Base-by-base conservation (phyloP, 2,888 invertebrate species). In the Peribatodes rhomboidaria region DNA sequence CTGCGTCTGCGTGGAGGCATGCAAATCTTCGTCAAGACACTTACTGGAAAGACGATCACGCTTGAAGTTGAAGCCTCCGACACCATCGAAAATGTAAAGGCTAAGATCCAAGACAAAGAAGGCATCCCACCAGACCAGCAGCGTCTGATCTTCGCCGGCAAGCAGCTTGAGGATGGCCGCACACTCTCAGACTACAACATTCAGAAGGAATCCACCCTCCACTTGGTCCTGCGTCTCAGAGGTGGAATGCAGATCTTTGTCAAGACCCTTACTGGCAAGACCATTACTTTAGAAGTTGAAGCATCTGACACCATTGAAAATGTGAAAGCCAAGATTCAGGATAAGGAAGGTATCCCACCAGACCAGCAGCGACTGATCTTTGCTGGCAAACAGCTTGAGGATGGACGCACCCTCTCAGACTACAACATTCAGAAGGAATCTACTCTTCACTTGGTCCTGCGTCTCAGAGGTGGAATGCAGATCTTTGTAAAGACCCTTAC, bases 121-220 rank as follows among this genome's bases (percentile, higher is more conserved):
- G 89, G 89, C 0, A 89, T 89, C 3, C 89, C 89, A 0, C 89
- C 89, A 61, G 89, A 89, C 65, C 89, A 89, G 57, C 89, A 89
- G 70, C 74, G 89, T 3, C 53, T 90, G 0, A 90, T 90, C 70
- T 90, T 90, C 14, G 89, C 89, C 4, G 89, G 89, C 0, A 90
- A 89, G 31, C 89, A 89, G 27, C 42, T 90, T 0, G 89, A 90
- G 67, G 89, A 90, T 72, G 89, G 89, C 0, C 86, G 89, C 50
- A 90, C 89, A 0, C 71, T 90, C 0, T 88, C 88, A 0, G 89
- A 90, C 60, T 90, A 90, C 68, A 89, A 89, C 41, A 89, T 90
- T 42, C 89, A 90, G 13, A 90, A 90, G 4, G 89, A 90, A 46
- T 89, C 89, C 0, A 90, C 89, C 0, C 83, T 90, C 0, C 89